Percentiles rank a stretch among this genome's conserved stretches.
These are phyloP conservation scores for Lycorma delicatula DNA, from an alignment of 1,140 invertebrate genomes.

Conservation along the genomic window DNA sequence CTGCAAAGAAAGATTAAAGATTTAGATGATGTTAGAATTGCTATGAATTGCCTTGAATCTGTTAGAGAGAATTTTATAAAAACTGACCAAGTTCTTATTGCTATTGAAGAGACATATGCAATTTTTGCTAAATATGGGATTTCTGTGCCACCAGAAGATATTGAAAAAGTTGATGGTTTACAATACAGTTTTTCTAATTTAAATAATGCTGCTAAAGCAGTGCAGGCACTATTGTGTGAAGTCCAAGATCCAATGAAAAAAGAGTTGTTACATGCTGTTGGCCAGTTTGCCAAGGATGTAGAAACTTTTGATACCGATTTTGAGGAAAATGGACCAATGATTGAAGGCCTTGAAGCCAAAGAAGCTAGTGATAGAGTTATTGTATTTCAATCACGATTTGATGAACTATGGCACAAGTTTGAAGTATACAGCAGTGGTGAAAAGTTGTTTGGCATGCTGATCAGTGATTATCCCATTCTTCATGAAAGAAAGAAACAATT, in stretches of 20 bases:
- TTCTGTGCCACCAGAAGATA: conserved; percentile 64
- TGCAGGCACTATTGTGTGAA: conserved; percentile 60
- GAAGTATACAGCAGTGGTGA: conserved; percentile 74
- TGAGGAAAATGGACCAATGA: conserved; percentile 70
- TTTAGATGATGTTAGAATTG: conserved; percentile 60
- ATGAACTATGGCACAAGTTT: conserved; percentile 68
- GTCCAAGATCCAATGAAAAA: conserved; percentile 66
- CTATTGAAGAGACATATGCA: conserved; percentile 71
- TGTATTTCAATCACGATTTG: conserved; percentile 66
- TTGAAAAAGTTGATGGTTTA: conserved; percentile 65
- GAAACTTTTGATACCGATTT: conserved; percentile 64
- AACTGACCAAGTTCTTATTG: conserved; percentile 61
- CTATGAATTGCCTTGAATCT: conserved; percentile 64
- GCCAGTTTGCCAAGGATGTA: conserved; percentile 56
- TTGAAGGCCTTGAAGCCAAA: conserved; percentile 64
- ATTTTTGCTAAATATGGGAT: conserved; percentile 62
- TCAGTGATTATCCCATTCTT: conserved; percentile 70
- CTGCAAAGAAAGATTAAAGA: conserved; percentile 50
- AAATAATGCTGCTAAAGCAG: conserved; percentile 53
- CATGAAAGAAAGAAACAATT: conserved; percentile 71
- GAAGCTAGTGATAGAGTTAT: conserved; percentile 75
- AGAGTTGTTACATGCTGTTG: conserved; percentile 61
- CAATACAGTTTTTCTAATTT: conserved; percentile 68
- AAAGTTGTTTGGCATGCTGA: conserved; percentile 67
- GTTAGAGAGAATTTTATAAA: conserved; percentile 51